Percentiles rank a stretch among this genome's conserved stretches.
Evolutionary conservation across 2,797 vertebrate genomes (phyloP).

Genomic region (Pangasius sanitwongsei): DNA sequence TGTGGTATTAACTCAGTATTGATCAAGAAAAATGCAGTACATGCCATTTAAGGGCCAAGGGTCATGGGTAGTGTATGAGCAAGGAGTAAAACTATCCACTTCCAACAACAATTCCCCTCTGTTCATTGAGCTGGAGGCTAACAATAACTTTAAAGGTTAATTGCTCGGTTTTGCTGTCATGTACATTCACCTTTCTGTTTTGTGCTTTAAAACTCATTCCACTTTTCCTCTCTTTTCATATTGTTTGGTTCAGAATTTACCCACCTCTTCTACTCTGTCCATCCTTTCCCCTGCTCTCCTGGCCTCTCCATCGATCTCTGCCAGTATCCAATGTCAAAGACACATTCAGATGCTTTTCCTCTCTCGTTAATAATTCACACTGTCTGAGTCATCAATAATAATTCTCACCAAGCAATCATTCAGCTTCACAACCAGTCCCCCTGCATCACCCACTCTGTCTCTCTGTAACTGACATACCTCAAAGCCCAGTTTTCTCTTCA

Average conservation of each 20-base stretch:
- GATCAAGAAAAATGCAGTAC: constrained; percentile 21
- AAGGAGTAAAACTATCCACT: constrained; percentile 14
- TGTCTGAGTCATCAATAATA: constrained; percentile 84
- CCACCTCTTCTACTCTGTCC: constrained; percentile 46
- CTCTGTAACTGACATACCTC: constrained; percentile 36
- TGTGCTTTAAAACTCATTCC: constrained; percentile 20
- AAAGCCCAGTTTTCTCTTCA: constrained; percentile 46
- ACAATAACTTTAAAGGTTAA: constrained; percentile 27
- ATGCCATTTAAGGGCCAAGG: background rate
- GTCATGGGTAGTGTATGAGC: constrained; percentile 7
- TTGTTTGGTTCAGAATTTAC: constrained; percentile 35
- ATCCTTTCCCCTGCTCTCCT: constrained; percentile 50
- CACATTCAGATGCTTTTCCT: constrained; percentile 80
- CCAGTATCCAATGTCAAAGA: constrained; percentile 83
- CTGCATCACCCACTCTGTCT: constrained; percentile 38
- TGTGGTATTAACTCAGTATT: constrained; percentile 8
- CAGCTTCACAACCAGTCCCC: constrained; percentile 73
- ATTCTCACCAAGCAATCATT: constrained; percentile 80
- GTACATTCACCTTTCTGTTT: background rate
- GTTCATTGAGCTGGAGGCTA: constrained; percentile 5
- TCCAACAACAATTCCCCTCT: constrained; percentile 6
- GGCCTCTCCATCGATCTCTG: constrained; percentile 74
- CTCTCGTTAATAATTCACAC: constrained; percentile 82
- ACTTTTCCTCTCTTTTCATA: constrained; percentile 14
- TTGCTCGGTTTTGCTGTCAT: constrained; percentile 11